phyloP scores from a whole-genome alignment of 2,797 vertebrate genomes.

The Caiman crocodilus region DNA sequence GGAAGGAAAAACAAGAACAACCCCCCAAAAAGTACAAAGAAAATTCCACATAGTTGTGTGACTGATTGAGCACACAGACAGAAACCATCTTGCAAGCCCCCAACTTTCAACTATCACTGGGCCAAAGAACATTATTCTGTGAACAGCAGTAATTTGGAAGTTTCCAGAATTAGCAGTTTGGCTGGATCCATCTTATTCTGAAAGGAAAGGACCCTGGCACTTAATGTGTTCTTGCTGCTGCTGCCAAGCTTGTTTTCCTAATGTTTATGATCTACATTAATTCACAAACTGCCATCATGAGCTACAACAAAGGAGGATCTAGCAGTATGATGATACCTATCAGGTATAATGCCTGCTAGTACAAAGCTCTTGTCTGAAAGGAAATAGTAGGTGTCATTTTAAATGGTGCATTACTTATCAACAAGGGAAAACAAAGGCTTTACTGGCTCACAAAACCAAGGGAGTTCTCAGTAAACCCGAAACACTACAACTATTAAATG shows the following conservation, averaged over 20 bases:
- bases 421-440: accelerated
- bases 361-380: background rate
- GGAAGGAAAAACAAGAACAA: too few relatives aligned
- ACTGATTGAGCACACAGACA: background rate
- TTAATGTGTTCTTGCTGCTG: background rate
- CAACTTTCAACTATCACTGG: background rate
- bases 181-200: background rate
- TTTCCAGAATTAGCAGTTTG: background rate
- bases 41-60: background rate
- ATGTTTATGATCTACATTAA: background rate
- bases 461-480: background rate
- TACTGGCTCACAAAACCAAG: accelerated
- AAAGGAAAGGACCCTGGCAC: background rate
- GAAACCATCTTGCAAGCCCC: background rate
- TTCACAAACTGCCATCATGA: background rate
- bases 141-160: background rate
- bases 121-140: background rate
- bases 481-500: background rate
- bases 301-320: background rate
- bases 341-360: background rate
- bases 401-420: background rate
- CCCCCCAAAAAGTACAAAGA: background rate
- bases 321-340: background rate
- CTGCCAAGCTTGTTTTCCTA: background rate
- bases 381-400: background rate